Base-by-base conservation (phyloP, 2,113 vertebrate species). In the Cygnus buccinator region DNA sequence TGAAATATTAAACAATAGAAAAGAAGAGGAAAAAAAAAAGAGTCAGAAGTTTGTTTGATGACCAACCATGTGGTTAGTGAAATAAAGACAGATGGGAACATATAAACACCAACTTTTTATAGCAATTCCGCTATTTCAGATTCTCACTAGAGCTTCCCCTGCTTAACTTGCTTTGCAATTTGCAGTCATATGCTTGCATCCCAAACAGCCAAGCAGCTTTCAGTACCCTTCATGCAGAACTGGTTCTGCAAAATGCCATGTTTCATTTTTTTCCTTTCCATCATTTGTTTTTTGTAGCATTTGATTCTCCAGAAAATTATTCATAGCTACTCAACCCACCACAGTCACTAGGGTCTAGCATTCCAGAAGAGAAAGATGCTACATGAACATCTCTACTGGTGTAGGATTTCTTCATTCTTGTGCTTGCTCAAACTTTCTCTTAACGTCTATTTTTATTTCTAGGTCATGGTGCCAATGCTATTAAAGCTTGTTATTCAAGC, bases 21-120 rank as follows among this genome's bases (percentile, higher is more conserved):
- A 50, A 23, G 8, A 92, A 92, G 9, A 76, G 63, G 5, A 11
- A 57, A 74, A 59, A 58, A 59, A 87, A 87, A 6, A 25, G 2
- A 67, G 5, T 46, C 52, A 67, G 26, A 87, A 80, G 58, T 68
- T 78, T 83, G n/a, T 89, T 58, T 85, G 37, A 31, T 90, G 31
- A 22, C 31, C 76, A 54, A 3, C 17, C 71, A 13, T 84, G 91
- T 84, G 67, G 67, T 68, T 94, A 94, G 52, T 65, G 46, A 88
- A 92, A 90, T 90, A 89, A 93, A 94, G 66, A 85, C 37, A 90
- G 48, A 62, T 92, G 50, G 78, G 94, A 96, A 63, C 33, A 92
- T 2, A 3, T 39, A 84, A 82, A 72, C 39, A 77, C 9, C 67
- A 39, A 35, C 41, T 15, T 91, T 88, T 84, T 23, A 71, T 5